Percentiles rank a stretch among this genome's conserved stretches.
Conservation (phyloP, 2,113 vertebrate genomes). For the Mustela lutreola region DNA sequence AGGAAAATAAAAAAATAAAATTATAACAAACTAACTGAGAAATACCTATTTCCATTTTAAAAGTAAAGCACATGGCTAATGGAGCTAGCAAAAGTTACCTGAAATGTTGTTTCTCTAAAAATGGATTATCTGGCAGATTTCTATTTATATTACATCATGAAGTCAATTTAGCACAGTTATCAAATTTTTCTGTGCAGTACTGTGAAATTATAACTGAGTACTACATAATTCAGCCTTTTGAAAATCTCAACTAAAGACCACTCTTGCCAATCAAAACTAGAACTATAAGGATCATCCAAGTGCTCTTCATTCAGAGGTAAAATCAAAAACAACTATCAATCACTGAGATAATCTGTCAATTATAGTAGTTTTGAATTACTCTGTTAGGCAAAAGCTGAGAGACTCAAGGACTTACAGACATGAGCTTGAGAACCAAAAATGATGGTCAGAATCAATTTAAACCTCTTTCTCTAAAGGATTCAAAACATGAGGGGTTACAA, state of each 20-base stretch:
- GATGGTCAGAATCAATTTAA: background rate
- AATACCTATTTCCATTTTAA: conserved; percentile 46
- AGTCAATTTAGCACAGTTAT: background rate
- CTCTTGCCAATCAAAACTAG: background rate
- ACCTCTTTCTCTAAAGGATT: conserved; percentile 45
- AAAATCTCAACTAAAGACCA: conserved; percentile 45
- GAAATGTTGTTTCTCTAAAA: conserved; percentile 37
- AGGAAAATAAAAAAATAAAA: conserved; percentile 79
- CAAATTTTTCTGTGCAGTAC: conserved; percentile 34
- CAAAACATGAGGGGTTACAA: conserved; percentile 11
- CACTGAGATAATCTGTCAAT: conserved; percentile 1
- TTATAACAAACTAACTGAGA: conserved; percentile 51
- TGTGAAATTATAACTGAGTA: conserved; percentile 35
- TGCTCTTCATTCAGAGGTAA: conserved; percentile 12
- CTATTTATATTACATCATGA: conserved; percentile 9
- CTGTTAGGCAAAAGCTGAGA: background rate
- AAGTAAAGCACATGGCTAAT: conserved; percentile 53
- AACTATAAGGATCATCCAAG: background rate
- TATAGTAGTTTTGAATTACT: conserved; percentile 21
- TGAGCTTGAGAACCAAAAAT: background rate
- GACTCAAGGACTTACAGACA: conserved; percentile 5
- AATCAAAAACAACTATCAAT: conserved; percentile 37
- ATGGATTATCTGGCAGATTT: background rate
- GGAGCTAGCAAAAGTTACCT: background rate
- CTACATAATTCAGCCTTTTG: background rate